phyloP scores from a whole-genome alignment of 2,113 vertebrate genomes.

The Tapirus terrestris region DNA sequence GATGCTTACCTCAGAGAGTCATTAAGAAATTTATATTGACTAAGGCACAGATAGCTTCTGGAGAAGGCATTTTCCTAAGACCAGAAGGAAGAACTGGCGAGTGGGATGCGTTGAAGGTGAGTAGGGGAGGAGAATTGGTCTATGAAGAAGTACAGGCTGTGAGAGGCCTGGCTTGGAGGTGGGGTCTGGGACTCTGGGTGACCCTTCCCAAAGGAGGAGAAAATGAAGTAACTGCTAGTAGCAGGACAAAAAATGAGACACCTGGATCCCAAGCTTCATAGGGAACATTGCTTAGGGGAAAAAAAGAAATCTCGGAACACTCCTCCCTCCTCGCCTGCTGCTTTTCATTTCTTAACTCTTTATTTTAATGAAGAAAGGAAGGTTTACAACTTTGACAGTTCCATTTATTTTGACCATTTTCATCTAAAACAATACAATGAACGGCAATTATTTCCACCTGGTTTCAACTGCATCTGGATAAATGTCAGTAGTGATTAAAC shows the following conservation, averaged over 20 bases:
- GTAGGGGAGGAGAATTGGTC: neutral
- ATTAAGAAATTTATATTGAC: neutral
- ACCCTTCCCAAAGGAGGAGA: neutral
- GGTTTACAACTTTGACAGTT: constrained; percentile 79
- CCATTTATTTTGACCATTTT: constrained; percentile 82
- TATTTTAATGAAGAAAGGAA: constrained; percentile 78
- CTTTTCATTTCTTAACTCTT: constrained; percentile 62
- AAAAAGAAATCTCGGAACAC: neutral
- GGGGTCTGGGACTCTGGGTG: accelerated
- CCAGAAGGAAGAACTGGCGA: neutral
- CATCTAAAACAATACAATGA: constrained; percentile 73
- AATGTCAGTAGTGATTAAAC: constrained; percentile 85
- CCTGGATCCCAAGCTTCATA: neutral
- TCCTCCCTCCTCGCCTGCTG: constrained; percentile 56
- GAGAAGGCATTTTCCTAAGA: neutral
- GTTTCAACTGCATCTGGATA: constrained; percentile 81
- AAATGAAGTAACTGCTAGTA: neutral
- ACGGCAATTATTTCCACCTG: constrained; percentile 79
- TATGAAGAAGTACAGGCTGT: neutral
- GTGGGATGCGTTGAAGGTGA: neutral
- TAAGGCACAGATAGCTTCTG: neutral
- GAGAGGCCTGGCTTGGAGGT: neutral
- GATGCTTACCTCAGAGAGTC: neutral
- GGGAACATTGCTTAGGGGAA: neutral
- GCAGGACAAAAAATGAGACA: neutral